Conservation (phyloP, 1,140 invertebrate species). For the Periplaneta americana region DNA sequence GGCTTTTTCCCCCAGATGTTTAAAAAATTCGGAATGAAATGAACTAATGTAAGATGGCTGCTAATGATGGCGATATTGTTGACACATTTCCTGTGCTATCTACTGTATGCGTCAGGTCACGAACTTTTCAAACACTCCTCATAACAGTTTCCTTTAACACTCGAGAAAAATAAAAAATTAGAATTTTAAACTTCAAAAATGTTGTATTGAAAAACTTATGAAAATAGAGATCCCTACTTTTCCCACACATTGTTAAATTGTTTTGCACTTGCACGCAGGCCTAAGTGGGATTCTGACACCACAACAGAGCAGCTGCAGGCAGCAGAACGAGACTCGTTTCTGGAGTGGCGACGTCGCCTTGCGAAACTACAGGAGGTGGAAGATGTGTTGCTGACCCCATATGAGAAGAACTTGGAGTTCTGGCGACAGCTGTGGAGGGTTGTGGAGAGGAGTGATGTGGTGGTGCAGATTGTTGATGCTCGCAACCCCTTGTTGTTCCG, state of each 20-base stretch:
- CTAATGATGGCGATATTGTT: too few species aligned
- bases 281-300: slow-evolving; percentile 71
- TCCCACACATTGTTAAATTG: neutral
- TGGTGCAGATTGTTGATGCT: slow-evolving; percentile 95
- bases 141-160: too few species aligned
- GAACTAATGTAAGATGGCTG: too few species aligned
- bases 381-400: slow-evolving; percentile 85
- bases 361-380: slow-evolving; percentile 75
- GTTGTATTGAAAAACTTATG: too few species aligned
- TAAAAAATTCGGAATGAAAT: too few species aligned
- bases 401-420: slow-evolving; percentile 96
- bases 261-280: slow-evolving; percentile 45
- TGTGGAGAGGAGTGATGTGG: slow-evolving; percentile 90
- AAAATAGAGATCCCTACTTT: too few species aligned
- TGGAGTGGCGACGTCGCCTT: slow-evolving; percentile 82
- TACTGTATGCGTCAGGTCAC: too few species aligned
- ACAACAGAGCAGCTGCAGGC: slow-evolving; percentile 69
- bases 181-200: too few species aligned
- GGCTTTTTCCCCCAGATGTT: too few species aligned
- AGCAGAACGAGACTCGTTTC: slow-evolving; percentile 74
- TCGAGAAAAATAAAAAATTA: too few species aligned
- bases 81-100: too few species aligned
- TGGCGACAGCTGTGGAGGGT: slow-evolving; percentile 99
- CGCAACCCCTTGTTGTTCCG: slow-evolving; percentile 93
- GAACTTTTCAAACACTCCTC: too few species aligned